Evolutionary conservation across 2,888 invertebrate genomes (phyloP), one percentile per base, ranked within the genome.

Genomic region (Drosophila meridionalis): DNA sequence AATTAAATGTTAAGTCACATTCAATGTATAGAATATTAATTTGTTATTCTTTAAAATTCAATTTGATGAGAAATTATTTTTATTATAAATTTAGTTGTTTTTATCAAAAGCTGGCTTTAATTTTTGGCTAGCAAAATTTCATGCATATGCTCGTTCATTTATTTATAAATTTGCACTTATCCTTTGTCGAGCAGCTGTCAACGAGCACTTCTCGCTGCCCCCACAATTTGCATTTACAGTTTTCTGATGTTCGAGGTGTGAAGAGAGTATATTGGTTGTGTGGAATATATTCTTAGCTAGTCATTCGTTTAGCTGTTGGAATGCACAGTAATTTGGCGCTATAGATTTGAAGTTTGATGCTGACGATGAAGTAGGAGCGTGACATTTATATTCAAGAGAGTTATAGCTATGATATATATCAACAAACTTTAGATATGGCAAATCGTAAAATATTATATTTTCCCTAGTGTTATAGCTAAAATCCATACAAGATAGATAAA

Each of bases 141-240:
- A 34, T 20, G 12, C 34, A 52, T 26, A 52, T 26, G 20, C 34
- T 26, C 11, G 12, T 55, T 30, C n/a, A 57, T 73, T 69, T 69
- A 76, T 60, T 66, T 50, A 63, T 28, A 58, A 69, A 38, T 53
- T 61, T 76, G 9, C 34, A 34, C 34, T 59, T 59, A 40, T 42
- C 64, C 28, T 48, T 58, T 74, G 40, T 20, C 34, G 36, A 60
- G 14, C 50, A 48, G 45, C 30, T 30, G 34, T 48, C 69, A 40
- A 26, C 59, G 58, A 42, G 30, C 36, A 62, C 53, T 42, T 38
- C 12, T 42, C 38, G 6, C 32, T 32, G 38, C 28, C 8, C 47
- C 28, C 30, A 26, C 36, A 20, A 12, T n/a, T 50, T 50, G 55
- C 36, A 43, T 32, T 47, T 4, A 20, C 32, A 52, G 56, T 61